Percentiles rank a stretch among this genome's conserved stretches.
Evolutionary conservation across 2,113 vertebrate species (phyloP).

Genomic region (Hyperoodon ampullatus): DNA sequence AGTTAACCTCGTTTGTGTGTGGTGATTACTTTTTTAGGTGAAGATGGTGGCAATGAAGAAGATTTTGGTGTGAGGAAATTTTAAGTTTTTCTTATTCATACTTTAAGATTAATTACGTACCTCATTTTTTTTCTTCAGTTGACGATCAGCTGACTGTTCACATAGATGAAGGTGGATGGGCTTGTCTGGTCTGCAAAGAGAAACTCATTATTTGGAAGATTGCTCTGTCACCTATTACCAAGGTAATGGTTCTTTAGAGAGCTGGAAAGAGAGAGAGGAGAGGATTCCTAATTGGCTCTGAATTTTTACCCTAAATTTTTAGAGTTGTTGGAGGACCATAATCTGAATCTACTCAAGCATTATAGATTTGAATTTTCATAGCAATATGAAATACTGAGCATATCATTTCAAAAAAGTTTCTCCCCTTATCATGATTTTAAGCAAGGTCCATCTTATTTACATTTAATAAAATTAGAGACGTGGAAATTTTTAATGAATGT

Average conservation of each 20-base stretch:
- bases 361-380: background rate
- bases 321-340: background rate
- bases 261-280: background rate
- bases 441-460: background rate
- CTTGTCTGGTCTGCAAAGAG: slow-evolving; percentile 94
- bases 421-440: background rate
- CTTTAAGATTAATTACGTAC: background rate
- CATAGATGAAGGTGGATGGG: slow-evolving; percentile 94
- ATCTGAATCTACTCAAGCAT: background rate
- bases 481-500: background rate
- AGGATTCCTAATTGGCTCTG: background rate
- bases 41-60: background rate
- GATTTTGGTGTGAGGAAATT: background rate
- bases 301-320: background rate
- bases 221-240: slow-evolving; percentile 91
- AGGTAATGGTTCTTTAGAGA: slow-evolving; percentile 86
- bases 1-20: background rate
- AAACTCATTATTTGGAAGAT: slow-evolving; percentile 96
- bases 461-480: slow-evolving; percentile 16
- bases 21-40: background rate
- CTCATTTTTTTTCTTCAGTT: slow-evolving; percentile 79
- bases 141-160: slow-evolving; percentile 91
- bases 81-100: background rate
- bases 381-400: background rate
- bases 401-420: background rate